Conservation (phyloP, 2,888 invertebrate genomes). For the Leuctra nigra region DNA sequence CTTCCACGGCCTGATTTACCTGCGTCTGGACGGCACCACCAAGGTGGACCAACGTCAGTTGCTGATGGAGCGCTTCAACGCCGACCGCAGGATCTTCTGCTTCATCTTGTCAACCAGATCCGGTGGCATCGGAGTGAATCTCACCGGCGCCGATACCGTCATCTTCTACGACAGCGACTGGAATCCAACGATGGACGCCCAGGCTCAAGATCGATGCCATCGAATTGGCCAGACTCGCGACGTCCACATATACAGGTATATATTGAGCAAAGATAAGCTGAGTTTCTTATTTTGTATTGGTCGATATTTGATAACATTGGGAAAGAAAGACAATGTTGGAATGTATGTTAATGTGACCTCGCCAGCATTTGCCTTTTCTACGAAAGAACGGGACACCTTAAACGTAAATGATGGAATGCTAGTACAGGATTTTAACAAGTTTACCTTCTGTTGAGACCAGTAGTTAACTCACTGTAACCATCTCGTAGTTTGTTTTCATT, state of each 20-base stretch:
- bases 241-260: conserved; percentile 89
- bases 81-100: conserved; percentile 88
- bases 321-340: too few species aligned
- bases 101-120: conserved; percentile 97
- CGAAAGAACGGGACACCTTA: too few species aligned
- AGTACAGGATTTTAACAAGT: too few species aligned
- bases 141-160: conserved; percentile 98
- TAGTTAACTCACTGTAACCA: too few species aligned
- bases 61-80: conserved; percentile 96
- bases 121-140: conserved; percentile 96
- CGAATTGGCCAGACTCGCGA: conserved; percentile 98
- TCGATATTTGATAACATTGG: too few species aligned
- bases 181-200: conserved; percentile 99
- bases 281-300: too few species aligned
- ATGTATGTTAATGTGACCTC: too few species aligned
- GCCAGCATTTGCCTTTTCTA: too few species aligned
- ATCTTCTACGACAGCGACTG: conserved; percentile 99
- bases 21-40: conserved; percentile 93
- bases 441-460: too few species aligned
- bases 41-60: conserved; percentile 90
- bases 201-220: conserved; percentile 94
- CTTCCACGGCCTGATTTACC: conserved; percentile 93
- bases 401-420: too few species aligned
- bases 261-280: too few species aligned
- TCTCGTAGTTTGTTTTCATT: too few species aligned